These are phyloP conservation scores for Nicator chloris DNA, from an alignment of 2,113 vertebrate species.

Conservation along the genomic window DNA sequence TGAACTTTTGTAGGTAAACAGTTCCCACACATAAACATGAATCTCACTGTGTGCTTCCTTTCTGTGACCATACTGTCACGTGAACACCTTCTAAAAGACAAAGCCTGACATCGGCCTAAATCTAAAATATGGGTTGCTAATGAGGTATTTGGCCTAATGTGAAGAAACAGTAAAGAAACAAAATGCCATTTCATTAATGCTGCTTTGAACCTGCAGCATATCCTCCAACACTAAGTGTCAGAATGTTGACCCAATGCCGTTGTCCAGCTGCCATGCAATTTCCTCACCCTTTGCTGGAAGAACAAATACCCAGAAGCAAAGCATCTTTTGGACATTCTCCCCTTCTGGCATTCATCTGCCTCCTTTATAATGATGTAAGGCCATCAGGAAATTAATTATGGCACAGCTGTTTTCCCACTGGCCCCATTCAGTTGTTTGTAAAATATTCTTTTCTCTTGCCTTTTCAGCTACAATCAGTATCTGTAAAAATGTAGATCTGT, in stretches of 20 bases:
- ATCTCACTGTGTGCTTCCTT: background rate
- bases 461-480: background rate
- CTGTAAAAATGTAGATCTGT: conserved; percentile 61
- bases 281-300: background rate
- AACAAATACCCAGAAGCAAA: background rate
- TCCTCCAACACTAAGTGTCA: background rate
- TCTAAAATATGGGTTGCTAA: background rate
- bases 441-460: background rate
- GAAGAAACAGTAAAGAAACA: background rate
- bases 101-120: background rate
- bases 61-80: background rate
- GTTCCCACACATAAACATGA: background rate
- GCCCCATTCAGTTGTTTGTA: background rate
- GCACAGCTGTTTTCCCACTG: conserved; percentile 46
- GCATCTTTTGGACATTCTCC: background rate
- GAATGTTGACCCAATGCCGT: background rate
- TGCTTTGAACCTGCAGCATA: background rate
- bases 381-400: background rate
- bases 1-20: background rate
- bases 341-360: background rate
- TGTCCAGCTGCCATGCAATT: background rate
- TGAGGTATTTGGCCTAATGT: background rate
- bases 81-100: background rate
- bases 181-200: background rate
- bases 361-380: background rate